Evolutionary conservation across 2,113 vertebrate species (phyloP), one percentile per base, ranked within the genome.

Genomic region (Caranx melampygus): DNA sequence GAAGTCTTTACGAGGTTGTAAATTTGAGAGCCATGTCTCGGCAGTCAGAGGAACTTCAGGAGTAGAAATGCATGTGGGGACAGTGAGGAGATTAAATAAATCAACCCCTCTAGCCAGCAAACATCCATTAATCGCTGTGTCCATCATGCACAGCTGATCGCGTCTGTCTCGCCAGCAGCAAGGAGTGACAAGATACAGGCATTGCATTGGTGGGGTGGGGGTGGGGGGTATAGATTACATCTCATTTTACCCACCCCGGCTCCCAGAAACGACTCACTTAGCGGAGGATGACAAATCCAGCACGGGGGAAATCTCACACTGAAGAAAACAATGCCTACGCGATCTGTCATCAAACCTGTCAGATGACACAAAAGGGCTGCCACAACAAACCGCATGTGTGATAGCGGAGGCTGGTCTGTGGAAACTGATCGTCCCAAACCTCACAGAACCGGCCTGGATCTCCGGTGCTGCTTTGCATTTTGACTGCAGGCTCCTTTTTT

Each of bases 1-100:
- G 88, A 91, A 75, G 72, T 68, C 86, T 94, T 94, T 94, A 93
- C 81, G 81, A 90, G 78, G 90, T 37, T 79, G 88, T 95, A 94
- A 93, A 94, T 94, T 80, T 78, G 73, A 92, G 84, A 76, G 63
- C 5, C 83, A 83, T 86, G 88, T 87, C 91, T 83, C 72, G 20
- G 85, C 75, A 86, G 88, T 79, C 76, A 72, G 72, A 79, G 61
- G 40, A 90, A 91, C 88, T 91, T 93, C 58, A 86, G 82, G 78
- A 91, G 85, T 26, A 51, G 71, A 88, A 92, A 89, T 37, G 82
- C 83, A 78, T 37, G 81, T 79, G 68, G 68, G 70, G 86, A 87
- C 73, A 52, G 68, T 18, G 67, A 77, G 42, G 61, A 89, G 86
- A 90, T 79, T 65, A 75, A 71, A 81, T 94, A 89, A 93, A 93